Percentiles rank a stretch among this genome's conserved stretches.
Conservation (phyloP, 2,113 vertebrate species). For the Tachycineta bicolor region DNA sequence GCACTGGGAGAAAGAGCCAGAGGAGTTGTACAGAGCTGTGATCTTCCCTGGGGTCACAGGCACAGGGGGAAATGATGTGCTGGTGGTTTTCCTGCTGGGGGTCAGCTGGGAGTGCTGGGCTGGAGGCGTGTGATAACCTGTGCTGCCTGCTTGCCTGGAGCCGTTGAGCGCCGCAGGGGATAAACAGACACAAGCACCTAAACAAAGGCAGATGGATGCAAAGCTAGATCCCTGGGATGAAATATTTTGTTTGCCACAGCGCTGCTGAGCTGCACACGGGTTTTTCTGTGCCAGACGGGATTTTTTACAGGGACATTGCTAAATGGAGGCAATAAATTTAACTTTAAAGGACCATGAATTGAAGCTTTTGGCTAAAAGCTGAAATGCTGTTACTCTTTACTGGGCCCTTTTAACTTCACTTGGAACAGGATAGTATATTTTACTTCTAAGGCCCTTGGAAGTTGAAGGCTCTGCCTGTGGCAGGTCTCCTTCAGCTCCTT, state of each 20-base stretch:
- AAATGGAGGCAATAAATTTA: conserved; percentile 78
- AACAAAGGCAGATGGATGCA: conserved; percentile 20
- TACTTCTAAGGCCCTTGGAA: conserved; percentile 62
- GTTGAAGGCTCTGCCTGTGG: conserved; percentile 11
- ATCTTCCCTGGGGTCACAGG: background rate
- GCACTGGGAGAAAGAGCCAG: background rate
- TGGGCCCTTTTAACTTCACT: conserved; percentile 70
- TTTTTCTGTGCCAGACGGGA: conserved; percentile 62
- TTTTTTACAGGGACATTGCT: conserved; percentile 74
- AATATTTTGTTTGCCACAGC: conserved; percentile 45
- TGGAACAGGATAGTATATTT: conserved; percentile 74
- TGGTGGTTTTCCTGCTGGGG: background rate
- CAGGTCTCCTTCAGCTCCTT: background rate
- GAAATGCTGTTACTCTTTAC: conserved; percentile 75
- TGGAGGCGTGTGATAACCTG: background rate
- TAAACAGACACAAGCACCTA: background rate
- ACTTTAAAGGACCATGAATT: conserved; percentile 73
- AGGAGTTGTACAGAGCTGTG: background rate
- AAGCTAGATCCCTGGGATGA: conserved; percentile 27
- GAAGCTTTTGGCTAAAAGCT: conserved; percentile 73
- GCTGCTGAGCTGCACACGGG: conserved; percentile 13
- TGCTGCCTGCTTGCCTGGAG: background rate
- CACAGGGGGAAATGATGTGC: rapidly evolving
- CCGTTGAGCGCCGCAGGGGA: background rate
- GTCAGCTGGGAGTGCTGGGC: background rate